Percentiles rank a stretch among this genome's conserved stretches.
Evolutionary conservation across 2,888 invertebrate species (phyloP).

Genomic region (Hirtodrosophila confusa): DNA sequence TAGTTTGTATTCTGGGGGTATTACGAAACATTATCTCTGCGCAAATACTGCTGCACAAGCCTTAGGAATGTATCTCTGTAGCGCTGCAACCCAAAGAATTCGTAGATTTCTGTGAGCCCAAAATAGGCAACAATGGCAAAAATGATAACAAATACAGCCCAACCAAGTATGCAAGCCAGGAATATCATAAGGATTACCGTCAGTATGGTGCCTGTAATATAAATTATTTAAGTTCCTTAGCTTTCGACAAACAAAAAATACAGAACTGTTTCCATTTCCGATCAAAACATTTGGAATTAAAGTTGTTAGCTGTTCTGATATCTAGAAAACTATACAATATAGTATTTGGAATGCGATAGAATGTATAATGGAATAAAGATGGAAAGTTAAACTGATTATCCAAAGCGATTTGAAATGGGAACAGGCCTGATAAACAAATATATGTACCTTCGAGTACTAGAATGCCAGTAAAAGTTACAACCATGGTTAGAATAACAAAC

Average conservation of each 20-base stretch:
- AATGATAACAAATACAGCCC: slow-evolving; percentile 70
- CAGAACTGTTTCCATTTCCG: too few species aligned
- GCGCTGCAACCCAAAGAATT: slow-evolving; percentile 69
- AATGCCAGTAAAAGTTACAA: slow-evolving; percentile 83
- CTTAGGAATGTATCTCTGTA: slow-evolving; percentile 53
- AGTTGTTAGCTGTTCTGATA: too few species aligned
- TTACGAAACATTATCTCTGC: slow-evolving; percentile 29
- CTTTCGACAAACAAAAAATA: too few species aligned
- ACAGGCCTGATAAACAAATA: too few species aligned
- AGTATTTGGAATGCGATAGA: too few species aligned
- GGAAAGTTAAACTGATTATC: too few species aligned
- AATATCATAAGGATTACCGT: slow-evolving; percentile 81
- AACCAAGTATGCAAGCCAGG: slow-evolving; percentile 79
- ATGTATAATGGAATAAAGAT: too few species aligned
- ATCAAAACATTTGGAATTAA: too few species aligned
- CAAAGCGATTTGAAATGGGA: too few species aligned
- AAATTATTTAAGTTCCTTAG: background rate
- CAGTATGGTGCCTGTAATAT: slow-evolving; percentile 78
- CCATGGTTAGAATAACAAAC: slow-evolving; percentile 79
- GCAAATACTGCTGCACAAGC: slow-evolving; percentile 45
- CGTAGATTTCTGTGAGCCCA: slow-evolving; percentile 80
- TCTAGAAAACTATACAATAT: too few species aligned
- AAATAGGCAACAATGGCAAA: slow-evolving; percentile 78
- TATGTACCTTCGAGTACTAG: slow-evolving; percentile 82
- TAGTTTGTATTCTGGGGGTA: background rate